phyloP scores from a whole-genome alignment of 2,888 invertebrate genomes.

The Oligia strigilis region DNA sequence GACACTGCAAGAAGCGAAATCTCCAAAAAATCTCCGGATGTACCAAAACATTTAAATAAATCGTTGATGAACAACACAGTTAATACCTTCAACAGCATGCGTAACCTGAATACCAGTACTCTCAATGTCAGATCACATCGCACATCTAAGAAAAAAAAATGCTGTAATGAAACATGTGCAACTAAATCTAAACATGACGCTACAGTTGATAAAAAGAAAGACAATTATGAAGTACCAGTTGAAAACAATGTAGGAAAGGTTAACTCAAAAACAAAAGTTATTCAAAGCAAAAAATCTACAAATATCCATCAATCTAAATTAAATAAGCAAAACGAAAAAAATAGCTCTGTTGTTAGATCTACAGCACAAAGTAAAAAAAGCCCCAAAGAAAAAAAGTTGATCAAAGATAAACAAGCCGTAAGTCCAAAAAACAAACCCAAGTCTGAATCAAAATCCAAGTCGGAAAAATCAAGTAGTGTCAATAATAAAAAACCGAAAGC shows the following conservation, averaged over 20 bases:
- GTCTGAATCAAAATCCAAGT: constrained; percentile 27
- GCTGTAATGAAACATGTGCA: constrained; percentile 47
- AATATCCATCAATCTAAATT: no score
- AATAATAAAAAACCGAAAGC: constrained; percentile 22
- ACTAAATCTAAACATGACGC: constrained; percentile 27
- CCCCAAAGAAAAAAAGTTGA: constrained; percentile 10
- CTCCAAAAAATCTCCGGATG: constrained; percentile 28
- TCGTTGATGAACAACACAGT: constrained; percentile 46
- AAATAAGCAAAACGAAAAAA: constrained; percentile 30
- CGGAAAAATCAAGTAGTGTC: constrained; percentile 9
- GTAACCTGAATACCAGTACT: constrained; percentile 62
- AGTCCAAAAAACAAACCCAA: constrained; percentile 29
- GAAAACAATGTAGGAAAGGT: constrained; percentile 12
- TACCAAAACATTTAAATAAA: constrained; percentile 43
- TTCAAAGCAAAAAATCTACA: constrained; percentile 21
- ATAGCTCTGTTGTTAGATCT: background rate
- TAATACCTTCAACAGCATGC: constrained; percentile 52
- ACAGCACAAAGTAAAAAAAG: constrained; percentile 30
- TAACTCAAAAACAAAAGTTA: constrained; percentile 11
- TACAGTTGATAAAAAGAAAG: constrained; percentile 24
- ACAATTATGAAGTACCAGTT: constrained; percentile 5
- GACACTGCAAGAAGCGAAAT: constrained; percentile 24
- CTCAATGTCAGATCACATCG: constrained; percentile 68
- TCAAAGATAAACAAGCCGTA: constrained; percentile 6
- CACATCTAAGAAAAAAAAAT: constrained; percentile 60